Percentiles rank a stretch among this genome's conserved stretches.
These are phyloP conservation scores for Ganaspis brasiliensis DNA, from an alignment of 2,888 invertebrate species.

Conservation along the genomic window DNA sequence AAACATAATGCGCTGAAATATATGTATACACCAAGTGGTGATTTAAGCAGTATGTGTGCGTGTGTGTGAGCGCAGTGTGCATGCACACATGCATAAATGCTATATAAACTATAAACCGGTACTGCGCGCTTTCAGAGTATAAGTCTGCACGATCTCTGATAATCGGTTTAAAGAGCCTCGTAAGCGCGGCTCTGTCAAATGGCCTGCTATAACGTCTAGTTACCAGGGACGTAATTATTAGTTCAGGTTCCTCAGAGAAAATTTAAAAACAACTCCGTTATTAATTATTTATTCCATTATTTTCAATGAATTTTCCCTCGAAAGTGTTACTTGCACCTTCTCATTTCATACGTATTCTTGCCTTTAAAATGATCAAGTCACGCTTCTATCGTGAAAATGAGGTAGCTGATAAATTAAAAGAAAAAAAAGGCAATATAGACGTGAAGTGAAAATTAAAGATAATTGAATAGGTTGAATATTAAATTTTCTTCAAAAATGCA, in stretches of 20 bases:
- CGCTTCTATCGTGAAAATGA: neutral
- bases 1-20: constrained; percentile 40
- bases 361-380: neutral
- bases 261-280: constrained; percentile 23
- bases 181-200: constrained; percentile 56
- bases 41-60: constrained; percentile 6
- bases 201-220: constrained; percentile 45
- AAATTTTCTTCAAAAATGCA: no score
- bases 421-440: no score
- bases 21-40: constrained; percentile 15
- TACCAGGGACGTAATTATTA: constrained; percentile 54
- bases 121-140: constrained; percentile 34
- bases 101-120: constrained; percentile 44
- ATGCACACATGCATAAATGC: constrained; percentile 30
- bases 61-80: neutral
- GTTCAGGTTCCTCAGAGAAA: constrained; percentile 46
- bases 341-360: neutral
- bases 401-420: no score
- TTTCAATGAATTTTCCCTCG: neutral
- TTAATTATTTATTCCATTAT: constrained; percentile 3
- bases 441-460: no score
- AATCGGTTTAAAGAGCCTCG: constrained; percentile 62
- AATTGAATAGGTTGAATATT: no score
- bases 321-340: neutral
- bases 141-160: constrained; percentile 55